Evolutionary conservation across 37 sponge, comb jelly and placozoan genomes (phyloP).

Genomic region (Hexactinellida sp.): DNA sequence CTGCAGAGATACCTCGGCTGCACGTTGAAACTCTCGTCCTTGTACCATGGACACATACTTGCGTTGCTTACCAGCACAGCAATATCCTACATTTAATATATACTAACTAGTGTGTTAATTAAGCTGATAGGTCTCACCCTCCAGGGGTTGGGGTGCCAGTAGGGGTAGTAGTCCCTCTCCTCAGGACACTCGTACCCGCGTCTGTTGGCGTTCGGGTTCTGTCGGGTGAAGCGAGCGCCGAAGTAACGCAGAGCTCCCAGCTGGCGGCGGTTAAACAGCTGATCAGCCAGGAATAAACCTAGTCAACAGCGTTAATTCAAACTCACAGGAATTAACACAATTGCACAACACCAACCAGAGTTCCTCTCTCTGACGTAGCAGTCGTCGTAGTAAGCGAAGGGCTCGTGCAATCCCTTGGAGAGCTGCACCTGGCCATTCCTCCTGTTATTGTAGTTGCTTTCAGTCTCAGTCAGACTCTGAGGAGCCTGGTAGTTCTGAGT

Average conservation of each 20-base stretch:
- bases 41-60: slow-evolving; percentile 46
- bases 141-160: slow-evolving; percentile 98
- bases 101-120: too few species aligned
- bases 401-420: slow-evolving; percentile 78
- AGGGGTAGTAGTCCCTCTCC: slow-evolving; percentile 98
- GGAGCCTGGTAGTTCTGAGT: slow-evolving; percentile 47
- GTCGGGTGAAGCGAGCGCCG: slow-evolving; percentile 74
- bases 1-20: slow-evolving; percentile 42
- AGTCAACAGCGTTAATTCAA: too few species aligned
- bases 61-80: slow-evolving; percentile 67
- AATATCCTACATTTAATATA: slow-evolving; percentile 47
- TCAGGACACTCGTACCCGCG: slow-evolving; percentile 98
- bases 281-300: slow-evolving; percentile 96
- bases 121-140: slow-evolving; percentile 34
- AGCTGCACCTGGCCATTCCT: slow-evolving; percentile 22
- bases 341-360: slow-evolving; percentile 32
- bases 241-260: slow-evolving; percentile 28
- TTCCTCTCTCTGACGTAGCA: slow-evolving; percentile 68
- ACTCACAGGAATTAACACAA: too few species aligned
- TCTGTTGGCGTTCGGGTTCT: slow-evolving; percentile 90
- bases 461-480: not conserved
- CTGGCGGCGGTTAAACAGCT: slow-evolving; percentile 45
- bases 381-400: slow-evolving; percentile 65
- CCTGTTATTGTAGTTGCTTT: slow-evolving; percentile 22
- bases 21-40: slow-evolving; percentile 70